Base-by-base conservation (phyloP, 2,113 vertebrate species). In the Oncorhynchus mykiss region DNA sequence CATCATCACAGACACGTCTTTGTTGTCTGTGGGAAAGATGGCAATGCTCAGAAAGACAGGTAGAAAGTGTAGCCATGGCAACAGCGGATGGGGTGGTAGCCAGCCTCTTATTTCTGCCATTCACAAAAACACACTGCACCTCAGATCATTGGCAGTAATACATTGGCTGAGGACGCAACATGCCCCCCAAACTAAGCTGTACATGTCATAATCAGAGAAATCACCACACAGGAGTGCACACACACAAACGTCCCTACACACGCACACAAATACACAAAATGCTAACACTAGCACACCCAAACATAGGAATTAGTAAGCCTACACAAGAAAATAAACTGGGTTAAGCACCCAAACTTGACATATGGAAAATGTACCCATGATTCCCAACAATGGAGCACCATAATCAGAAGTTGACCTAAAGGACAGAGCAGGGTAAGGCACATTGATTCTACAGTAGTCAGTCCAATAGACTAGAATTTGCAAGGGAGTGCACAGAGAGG, bases 1-100 rank as follows among this genome's bases (percentile, higher is more conserved):
- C 98, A 99, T 99, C 96, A 99, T 97, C 89, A 99, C 95, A 0
- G 97, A 98, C 72, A 99, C 97, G 0, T 99, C 97, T 86, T 96
- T 99, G 86, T 99, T 94, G 84, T 99, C 98, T 99, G 91, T 29
- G 73, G 29, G 73, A 67, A 0, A 71, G 4, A 25, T 80, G 74
- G 72, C 20, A 57, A 25, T 74, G 20, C 27, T 66, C 34, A 64
- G 64, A 75, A 45, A 72, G n/a, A 34, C 7, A 22, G 60, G 57
- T 3, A 2, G 27, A 57, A 72, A 8, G 76, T 3, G 5, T 31
- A 13, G 39, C 67, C 22, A 18, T 31, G 5, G 25, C 1, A 48
- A 70, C 48, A 27, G 7, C 24, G 31, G 1, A 20, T 14, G 22
- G 70, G 39, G 66, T 69, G 48, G 6, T 0, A 54, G 13, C 12